Evolutionary conservation across 2,888 invertebrate genomes (phyloP).

Genomic region (Epinotia brunnichana): DNA sequence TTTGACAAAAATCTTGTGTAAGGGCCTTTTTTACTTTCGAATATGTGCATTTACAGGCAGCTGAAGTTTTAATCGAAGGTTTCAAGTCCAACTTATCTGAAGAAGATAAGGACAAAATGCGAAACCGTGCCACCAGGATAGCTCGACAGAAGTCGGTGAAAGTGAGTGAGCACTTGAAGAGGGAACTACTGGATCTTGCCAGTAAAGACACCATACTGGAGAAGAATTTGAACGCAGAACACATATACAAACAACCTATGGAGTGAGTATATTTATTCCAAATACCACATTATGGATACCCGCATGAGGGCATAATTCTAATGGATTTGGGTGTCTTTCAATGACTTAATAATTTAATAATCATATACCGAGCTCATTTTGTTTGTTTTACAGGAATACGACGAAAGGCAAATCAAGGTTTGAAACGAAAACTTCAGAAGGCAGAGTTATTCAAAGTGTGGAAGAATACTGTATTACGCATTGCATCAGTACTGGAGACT

Average conservation of each 20-base stretch:
- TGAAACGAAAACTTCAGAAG: slow-evolving; percentile 55
- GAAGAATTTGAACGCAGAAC: slow-evolving; percentile 62
- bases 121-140: slow-evolving; percentile 66
- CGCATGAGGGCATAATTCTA: not conserved
- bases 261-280: slow-evolving; percentile 64
- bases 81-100: slow-evolving; percentile 64
- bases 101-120: slow-evolving; percentile 64
- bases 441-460: slow-evolving; percentile 56
- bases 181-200: slow-evolving; percentile 53
- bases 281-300: too few relatives aligned
- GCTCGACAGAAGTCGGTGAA: slow-evolving; percentile 62
- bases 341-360: too few relatives aligned
- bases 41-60: slow-evolving; percentile 65
- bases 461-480: slow-evolving; percentile 68
- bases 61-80: slow-evolving; percentile 71
- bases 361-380: not conserved
- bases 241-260: slow-evolving; percentile 70
- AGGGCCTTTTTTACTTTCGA: slow-evolving; percentile 38
- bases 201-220: slow-evolving; percentile 58
- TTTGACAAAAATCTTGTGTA: not conserved
- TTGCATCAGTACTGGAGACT: slow-evolving; percentile 60
- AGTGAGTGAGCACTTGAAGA: slow-evolving; percentile 54
- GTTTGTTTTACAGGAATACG: slow-evolving; percentile 48
- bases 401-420: slow-evolving; percentile 70
- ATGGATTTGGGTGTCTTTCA: too few relatives aligned